A percentile compares a stretch with the other conserved stretches of the same genome.
phyloP scores from a whole-genome alignment of 2,113 vertebrate genomes.

The Entelurus aequoreus region DNA sequence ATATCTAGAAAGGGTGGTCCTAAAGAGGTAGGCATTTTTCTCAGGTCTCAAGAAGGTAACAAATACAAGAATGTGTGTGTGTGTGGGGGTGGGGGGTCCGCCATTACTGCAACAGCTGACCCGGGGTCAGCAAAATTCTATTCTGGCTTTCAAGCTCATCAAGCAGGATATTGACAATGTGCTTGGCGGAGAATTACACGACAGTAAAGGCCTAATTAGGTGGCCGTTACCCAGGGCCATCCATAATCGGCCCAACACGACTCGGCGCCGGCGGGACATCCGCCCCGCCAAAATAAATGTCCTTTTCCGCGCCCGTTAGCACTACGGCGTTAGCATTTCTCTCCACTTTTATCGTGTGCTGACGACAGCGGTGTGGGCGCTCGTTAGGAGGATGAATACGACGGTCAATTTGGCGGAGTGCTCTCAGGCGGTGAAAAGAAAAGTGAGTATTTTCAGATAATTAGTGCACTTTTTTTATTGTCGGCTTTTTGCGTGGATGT shows the following conservation, averaged over 20 bases:
- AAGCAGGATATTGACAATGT: constrained; percentile 73
- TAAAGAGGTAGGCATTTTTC: too few relatives aligned
- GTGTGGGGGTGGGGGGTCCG: constrained; percentile 14
- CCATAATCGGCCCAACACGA: constrained; percentile 64
- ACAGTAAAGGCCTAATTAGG: constrained; percentile 75
- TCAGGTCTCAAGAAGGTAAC: too few relatives aligned
- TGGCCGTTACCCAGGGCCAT: constrained; percentile 68
- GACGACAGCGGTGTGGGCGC: constrained; percentile 14
- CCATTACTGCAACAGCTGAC: constrained; percentile 51
- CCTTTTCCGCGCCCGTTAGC: constrained; percentile 46
- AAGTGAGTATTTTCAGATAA: too few relatives aligned
- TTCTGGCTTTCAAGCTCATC: constrained; percentile 69
- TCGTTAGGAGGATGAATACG: too few relatives aligned
- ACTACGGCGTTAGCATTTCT: constrained; percentile 48
- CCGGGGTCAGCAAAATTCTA: constrained; percentile 66
- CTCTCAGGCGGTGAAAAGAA: too few relatives aligned
- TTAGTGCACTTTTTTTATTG: too few relatives aligned
- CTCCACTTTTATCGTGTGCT: constrained; percentile 40
- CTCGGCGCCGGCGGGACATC: constrained; percentile 52
- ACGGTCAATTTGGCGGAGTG: too few relatives aligned
- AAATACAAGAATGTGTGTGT: background rate
- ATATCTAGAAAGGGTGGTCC: too few relatives aligned
- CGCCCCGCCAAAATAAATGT: constrained; percentile 49
- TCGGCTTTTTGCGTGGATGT: too few relatives aligned
- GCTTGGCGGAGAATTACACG: constrained; percentile 72